Evolutionary conservation across 2,888 invertebrate species (phyloP).

Genomic region (Aleiodes leptofemur): DNA sequence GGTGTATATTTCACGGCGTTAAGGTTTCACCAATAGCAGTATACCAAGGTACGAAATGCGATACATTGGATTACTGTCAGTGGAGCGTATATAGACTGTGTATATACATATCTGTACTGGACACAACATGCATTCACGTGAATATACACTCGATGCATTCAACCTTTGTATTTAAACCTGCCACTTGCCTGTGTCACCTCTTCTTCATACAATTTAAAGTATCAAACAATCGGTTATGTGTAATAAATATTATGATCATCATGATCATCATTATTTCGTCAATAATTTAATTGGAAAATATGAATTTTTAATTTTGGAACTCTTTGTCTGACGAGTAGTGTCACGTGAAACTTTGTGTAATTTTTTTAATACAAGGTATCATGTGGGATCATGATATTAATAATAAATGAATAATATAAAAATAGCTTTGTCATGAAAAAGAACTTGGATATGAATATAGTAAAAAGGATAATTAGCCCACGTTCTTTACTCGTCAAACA

Average conservation of each 20-base stretch:
- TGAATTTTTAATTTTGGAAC: background rate
- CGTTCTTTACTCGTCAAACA: too few species aligned
- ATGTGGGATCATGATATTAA: background rate
- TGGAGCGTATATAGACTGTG: constrained; percentile 2
- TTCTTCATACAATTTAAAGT: background rate
- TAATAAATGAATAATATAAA: too few species aligned
- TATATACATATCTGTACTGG: background rate
- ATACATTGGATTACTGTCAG: constrained; percentile 45
- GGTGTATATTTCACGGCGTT: constrained; percentile 40
- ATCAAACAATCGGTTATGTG: too few species aligned
- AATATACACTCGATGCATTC: constrained; percentile 4
- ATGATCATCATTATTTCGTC: background rate
- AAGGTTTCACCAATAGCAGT: constrained; percentile 32
- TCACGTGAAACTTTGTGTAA: constrained; percentile 21
- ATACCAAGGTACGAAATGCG: constrained; percentile 43
- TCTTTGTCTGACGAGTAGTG: background rate
- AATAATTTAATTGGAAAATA: constrained; percentile 8
- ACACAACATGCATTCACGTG: constrained; percentile 5
- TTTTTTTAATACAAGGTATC: constrained; percentile 29
- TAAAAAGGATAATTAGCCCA: too few species aligned
- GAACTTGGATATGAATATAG: too few species aligned
- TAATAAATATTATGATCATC: background rate
- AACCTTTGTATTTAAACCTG: constrained; percentile 2
- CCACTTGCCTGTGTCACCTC: background rate
- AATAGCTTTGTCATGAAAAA: too few species aligned